Conservation (phyloP, 2,888 invertebrate genomes). For the Nemotelus nigrinus region DNA sequence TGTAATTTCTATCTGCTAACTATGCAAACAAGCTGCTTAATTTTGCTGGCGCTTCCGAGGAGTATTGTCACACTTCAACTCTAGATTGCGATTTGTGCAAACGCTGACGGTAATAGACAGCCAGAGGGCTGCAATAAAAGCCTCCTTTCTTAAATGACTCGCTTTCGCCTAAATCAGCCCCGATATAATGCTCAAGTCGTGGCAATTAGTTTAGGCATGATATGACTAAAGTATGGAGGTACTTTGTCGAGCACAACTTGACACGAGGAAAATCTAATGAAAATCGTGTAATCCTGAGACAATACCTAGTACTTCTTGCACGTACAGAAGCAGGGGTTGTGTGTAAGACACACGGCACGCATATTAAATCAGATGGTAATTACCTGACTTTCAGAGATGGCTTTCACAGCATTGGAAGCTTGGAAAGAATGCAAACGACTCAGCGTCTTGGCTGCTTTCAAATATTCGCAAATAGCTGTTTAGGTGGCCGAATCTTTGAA, state of each 20-base stretch:
- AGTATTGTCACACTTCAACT: no score
- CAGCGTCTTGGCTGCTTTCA: constrained; percentile 7
- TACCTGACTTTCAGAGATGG: constrained; percentile 28
- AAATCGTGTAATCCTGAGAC: constrained; percentile 41
- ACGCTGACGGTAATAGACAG: no score
- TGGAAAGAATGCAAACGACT: constrained; percentile 35
- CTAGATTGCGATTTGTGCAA: no score
- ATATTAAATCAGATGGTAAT: constrained; percentile 49
- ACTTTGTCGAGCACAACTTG: constrained; percentile 5
- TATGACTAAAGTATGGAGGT: constrained; percentile 30
- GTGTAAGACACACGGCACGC: constrained; percentile 48
- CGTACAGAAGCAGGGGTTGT: constrained; percentile 18
- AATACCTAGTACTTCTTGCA: not conserved
- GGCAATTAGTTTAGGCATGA: constrained; percentile 48
- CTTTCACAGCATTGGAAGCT: constrained; percentile 37
- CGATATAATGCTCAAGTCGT: constrained; percentile 44
- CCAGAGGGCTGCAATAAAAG: not conserved
- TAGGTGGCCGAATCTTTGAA: constrained; percentile 31
- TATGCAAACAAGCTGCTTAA: no score
- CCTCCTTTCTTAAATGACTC: constrained; percentile 35
- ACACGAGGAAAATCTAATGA: constrained; percentile 23
- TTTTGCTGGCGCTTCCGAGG: no score
- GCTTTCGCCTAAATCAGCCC: constrained; percentile 31
- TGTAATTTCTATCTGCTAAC: no score
- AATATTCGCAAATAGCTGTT: constrained; percentile 11